Percentiles rank a stretch among this genome's conserved stretches.
phyloP scores from a whole-genome alignment of 2,888 invertebrate genomes.

The Artemia sinica region DNA sequence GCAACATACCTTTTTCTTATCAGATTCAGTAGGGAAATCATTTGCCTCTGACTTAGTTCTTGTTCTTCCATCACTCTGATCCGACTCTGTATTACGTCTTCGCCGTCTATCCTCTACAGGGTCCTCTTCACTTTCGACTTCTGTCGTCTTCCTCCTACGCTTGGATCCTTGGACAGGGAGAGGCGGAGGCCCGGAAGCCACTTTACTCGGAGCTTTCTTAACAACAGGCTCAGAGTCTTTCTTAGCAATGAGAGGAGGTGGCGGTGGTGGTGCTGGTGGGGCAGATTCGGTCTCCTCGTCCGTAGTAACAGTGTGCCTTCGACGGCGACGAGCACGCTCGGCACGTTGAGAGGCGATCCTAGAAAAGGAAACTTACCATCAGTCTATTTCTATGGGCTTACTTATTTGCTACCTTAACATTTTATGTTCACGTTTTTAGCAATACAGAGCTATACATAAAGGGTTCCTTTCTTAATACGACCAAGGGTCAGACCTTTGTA shows the following conservation, averaged over 20 bases:
- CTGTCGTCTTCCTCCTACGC: constrained; percentile 19
- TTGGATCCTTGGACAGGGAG: constrained; percentile 1
- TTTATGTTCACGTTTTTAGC: too few relatives aligned
- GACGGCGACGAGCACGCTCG: constrained; percentile 12
- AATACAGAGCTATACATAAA: too few relatives aligned
- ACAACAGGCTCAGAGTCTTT: constrained; percentile 6
- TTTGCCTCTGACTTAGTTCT: constrained; percentile 14
- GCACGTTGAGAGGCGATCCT: neutral
- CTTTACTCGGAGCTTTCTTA: neutral
- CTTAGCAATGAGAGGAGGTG: neutral
- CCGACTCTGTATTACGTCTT: constrained; percentile 19
- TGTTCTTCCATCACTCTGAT: constrained; percentile 8
- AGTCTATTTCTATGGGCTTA: too few relatives aligned
- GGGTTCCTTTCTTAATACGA: neutral
- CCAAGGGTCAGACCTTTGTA: too few relatives aligned
- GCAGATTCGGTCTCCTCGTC: constrained; percentile 25
- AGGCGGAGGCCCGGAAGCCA: neutral
- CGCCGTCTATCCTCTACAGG: constrained; percentile 18
- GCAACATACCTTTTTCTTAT: constrained; percentile 38
- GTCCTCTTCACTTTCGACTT: constrained; percentile 6
- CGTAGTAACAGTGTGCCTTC: constrained; percentile 23
- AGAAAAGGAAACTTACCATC: neutral
- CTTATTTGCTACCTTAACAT: too few relatives aligned
- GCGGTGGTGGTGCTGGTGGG: constrained; percentile 23
- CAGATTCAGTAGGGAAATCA: constrained; percentile 11